Evolutionary conservation across 1,140 invertebrate species (phyloP).

Genomic region (Drosophila asahinai): DNA sequence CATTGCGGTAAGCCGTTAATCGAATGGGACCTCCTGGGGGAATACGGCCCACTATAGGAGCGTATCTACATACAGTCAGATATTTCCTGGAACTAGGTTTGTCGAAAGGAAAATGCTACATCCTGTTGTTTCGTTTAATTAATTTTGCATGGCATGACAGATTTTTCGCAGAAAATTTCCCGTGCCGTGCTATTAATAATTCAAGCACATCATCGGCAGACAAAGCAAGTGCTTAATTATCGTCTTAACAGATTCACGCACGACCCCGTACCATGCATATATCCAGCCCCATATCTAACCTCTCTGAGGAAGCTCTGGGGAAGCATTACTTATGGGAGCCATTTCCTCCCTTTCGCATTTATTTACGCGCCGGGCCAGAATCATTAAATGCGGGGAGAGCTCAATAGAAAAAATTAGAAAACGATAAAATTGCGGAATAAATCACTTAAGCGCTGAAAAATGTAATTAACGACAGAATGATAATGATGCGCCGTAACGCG

Average conservation of each 20-base stretch:
- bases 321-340: slow-evolving; percentile 50
- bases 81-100: background rate
- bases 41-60: background rate
- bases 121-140: slow-evolving; percentile 12
- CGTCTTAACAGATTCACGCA: slow-evolving; percentile 46
- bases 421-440: slow-evolving; percentile 83
- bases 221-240: slow-evolving; percentile 67
- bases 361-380: slow-evolving; percentile 50
- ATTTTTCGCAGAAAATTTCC: slow-evolving; percentile 25
- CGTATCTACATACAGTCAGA: background rate
- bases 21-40: slow-evolving; percentile 35
- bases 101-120: slow-evolving; percentile 7
- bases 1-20: slow-evolving; percentile 39
- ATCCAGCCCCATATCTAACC: slow-evolving; percentile 26
- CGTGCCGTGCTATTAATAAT: slow-evolving; percentile 31
- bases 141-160: slow-evolving; percentile 14
- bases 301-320: slow-evolving; percentile 22
- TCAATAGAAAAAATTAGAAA: slow-evolving; percentile 78
- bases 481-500: slow-evolving; percentile 75
- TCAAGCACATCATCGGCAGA: slow-evolving; percentile 52
- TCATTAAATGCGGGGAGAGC: slow-evolving; percentile 58
- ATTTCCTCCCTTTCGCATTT: slow-evolving; percentile 60
- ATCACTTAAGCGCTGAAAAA: slow-evolving; percentile 82
- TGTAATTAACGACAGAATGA: slow-evolving; percentile 83
- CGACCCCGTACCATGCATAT: slow-evolving; percentile 15